Conservation (phyloP, 1,140 invertebrate species). For the Hermetia illucens region DNA sequence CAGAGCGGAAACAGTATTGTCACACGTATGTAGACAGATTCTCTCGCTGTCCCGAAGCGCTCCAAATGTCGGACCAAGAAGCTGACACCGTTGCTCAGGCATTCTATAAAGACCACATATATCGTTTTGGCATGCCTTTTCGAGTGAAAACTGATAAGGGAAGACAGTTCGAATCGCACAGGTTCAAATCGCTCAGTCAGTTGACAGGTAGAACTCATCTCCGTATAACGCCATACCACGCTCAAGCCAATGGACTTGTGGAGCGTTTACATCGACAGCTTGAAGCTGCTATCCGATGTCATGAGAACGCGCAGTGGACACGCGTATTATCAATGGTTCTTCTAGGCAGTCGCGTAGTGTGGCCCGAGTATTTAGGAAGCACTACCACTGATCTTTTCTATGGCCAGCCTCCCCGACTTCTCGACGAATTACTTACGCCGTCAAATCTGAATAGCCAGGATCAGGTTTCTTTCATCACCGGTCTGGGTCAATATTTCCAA, state of each 20-base stretch:
- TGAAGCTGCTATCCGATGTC: slow-evolving; percentile 15
- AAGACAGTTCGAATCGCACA: slow-evolving; percentile 23
- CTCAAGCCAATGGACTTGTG: slow-evolving; percentile 19
- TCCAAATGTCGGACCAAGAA: slow-evolving; percentile 18
- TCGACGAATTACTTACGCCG: too few species aligned
- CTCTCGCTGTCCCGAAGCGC: slow-evolving; percentile 24
- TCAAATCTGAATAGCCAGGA: too few species aligned
- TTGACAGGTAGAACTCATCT: slow-evolving; percentile 10
- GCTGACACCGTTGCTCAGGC: slow-evolving; percentile 9
- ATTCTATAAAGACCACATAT: slow-evolving; percentile 21
- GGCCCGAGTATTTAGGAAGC: too few species aligned
- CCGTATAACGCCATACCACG: slow-evolving; percentile 28
- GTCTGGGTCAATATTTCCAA: too few species aligned
- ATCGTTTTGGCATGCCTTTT: slow-evolving; percentile 16
- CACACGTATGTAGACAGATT: slow-evolving; percentile 27
- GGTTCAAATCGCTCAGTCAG: slow-evolving; percentile 7
- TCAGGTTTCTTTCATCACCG: too few species aligned
- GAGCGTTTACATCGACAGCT: slow-evolving; percentile 19
- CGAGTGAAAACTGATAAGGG: slow-evolving; percentile 28
- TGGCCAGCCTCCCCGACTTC: too few species aligned
- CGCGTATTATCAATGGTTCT: slow-evolving; percentile 13
- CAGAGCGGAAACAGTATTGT: slow-evolving; percentile 18
- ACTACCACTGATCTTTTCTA: too few species aligned
- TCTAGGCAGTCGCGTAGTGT: too few species aligned
- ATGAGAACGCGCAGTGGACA: slow-evolving; percentile 13